Conservation (phyloP, 2,888 invertebrate genomes). For the Cotesia congregata region DNA sequence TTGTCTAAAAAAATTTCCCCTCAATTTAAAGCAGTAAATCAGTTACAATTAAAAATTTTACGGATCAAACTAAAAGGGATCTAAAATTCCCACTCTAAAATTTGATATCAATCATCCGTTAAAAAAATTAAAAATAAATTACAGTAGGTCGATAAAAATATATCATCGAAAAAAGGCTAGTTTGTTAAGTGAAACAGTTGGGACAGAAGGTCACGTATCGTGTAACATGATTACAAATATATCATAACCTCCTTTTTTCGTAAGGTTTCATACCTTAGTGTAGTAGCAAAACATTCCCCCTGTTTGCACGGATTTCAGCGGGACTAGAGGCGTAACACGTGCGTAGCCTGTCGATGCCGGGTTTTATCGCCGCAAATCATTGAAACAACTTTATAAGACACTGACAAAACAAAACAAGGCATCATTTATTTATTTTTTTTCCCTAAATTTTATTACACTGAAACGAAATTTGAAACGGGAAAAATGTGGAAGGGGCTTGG, state of each 20-base stretch:
- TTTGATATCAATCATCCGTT: too few species aligned
- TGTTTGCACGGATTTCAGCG: constrained; percentile 35
- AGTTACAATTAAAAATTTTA: too few species aligned
- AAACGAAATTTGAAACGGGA: background rate
- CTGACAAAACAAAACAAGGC: constrained; percentile 6
- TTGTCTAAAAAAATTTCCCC: too few species aligned
- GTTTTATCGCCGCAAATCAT: constrained; percentile 67
- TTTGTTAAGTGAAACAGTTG: constrained; percentile 67
- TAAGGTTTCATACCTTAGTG: constrained; percentile 36
- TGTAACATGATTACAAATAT: constrained; percentile 69
- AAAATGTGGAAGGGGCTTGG: constrained; percentile 13
- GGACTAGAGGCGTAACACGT: constrained; percentile 61
- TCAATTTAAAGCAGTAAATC: too few species aligned
- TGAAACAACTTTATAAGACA: constrained; percentile 39
- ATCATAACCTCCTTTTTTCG: constrained; percentile 62
- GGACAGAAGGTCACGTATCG: constrained; percentile 67
- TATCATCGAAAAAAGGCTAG: constrained; percentile 50
- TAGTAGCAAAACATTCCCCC: constrained; percentile 35
- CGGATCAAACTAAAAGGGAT: too few species aligned
- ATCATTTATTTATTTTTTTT: background rate
- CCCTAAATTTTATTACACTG: background rate
- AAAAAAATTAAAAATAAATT: background rate
- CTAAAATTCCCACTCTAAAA: too few species aligned
- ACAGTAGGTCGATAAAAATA: background rate
- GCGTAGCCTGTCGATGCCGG: constrained; percentile 65